These are phyloP conservation scores for Parnassius orleans DNA, from an alignment of 2,888 invertebrate species.

Conservation along the genomic window DNA sequence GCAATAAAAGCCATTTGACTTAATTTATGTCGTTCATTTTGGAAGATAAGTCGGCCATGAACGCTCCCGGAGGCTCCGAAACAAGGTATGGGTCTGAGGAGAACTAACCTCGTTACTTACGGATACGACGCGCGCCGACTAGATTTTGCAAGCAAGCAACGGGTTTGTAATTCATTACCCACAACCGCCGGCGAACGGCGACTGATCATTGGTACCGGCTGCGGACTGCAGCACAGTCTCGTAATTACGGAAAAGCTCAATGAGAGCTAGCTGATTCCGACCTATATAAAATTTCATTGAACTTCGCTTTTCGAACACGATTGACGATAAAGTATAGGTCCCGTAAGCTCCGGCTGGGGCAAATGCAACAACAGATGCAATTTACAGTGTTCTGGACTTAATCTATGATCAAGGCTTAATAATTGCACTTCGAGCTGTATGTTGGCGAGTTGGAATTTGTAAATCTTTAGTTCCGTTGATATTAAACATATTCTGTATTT, in stretches of 20 bases:
- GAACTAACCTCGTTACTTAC: constrained; percentile 66
- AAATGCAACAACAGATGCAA: constrained; percentile 46
- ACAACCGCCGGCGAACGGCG: constrained; percentile 43
- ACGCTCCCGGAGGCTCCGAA: constrained; percentile 64
- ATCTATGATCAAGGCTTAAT: constrained; percentile 9
- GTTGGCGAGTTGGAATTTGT: neutral
- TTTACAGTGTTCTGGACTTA: constrained; percentile 42
- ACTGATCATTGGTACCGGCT: constrained; percentile 55
- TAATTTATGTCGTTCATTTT: constrained; percentile 68
- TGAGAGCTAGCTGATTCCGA: constrained; percentile 57
- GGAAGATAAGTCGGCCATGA: constrained; percentile 67
- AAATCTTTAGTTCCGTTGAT: neutral
- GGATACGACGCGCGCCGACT: constrained; percentile 52
- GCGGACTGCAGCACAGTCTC: constrained; percentile 39
- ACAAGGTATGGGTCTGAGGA: constrained; percentile 56
- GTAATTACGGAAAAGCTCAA: constrained; percentile 63
- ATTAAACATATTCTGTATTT: too few relatives aligned
- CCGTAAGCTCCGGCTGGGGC: constrained; percentile 48
- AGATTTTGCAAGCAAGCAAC: constrained; percentile 66
- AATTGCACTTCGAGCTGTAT: constrained; percentile 5
- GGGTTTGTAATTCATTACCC: constrained; percentile 67
- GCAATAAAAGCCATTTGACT: constrained; percentile 64
- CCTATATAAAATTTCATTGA: constrained; percentile 53
- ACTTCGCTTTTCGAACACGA: constrained; percentile 52
- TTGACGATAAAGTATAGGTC: constrained; percentile 53